Conservation (phyloP, 2,888 invertebrate genomes). For the Omphaloscelis lunosa region DNA sequence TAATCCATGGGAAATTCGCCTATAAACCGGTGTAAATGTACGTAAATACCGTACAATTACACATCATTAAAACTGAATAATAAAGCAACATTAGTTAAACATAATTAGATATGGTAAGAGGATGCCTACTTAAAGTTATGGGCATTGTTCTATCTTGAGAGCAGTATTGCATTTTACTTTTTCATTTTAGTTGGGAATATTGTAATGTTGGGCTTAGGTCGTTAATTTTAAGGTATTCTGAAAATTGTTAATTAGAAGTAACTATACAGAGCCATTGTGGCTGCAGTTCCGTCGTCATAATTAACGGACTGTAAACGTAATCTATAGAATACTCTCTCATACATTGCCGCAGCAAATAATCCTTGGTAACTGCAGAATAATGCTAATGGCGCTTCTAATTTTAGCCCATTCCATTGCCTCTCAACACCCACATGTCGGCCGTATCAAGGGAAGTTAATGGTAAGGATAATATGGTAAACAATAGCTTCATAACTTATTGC, state of each 20-base stretch:
- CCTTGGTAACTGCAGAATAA: slow-evolving; percentile 23
- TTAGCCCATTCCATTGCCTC: slow-evolving; percentile 24
- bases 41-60: slow-evolving; percentile 68
- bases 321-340: slow-evolving; percentile 14
- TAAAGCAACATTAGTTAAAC: slow-evolving; percentile 52
- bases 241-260: slow-evolving; percentile 22
- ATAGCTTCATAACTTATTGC: slow-evolving; percentile 47
- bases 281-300: slow-evolving; percentile 6
- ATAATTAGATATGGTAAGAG: slow-evolving; percentile 54
- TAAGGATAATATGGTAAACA: slow-evolving; percentile 28
- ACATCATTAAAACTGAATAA: slow-evolving; percentile 65
- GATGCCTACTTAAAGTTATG: slow-evolving; percentile 22
- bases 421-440: slow-evolving; percentile 9
- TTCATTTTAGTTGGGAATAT: slow-evolving; percentile 25
- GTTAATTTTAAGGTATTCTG: slow-evolving; percentile 52
- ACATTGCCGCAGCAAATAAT: slow-evolving; percentile 29
- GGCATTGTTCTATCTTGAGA: slow-evolving; percentile 54
- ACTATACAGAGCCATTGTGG: background rate
- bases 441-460: slow-evolving; percentile 6
- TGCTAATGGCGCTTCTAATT: slow-evolving; percentile 41
- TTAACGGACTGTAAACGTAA: slow-evolving; percentile 9
- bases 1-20: slow-evolving; percentile 78
- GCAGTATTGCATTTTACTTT: slow-evolving; percentile 19
- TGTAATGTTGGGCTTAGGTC: slow-evolving; percentile 16
- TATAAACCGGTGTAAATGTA: slow-evolving; percentile 67